phyloP scores from a whole-genome alignment of 2,113 vertebrate species.

The Phycodurus eques region DNA sequence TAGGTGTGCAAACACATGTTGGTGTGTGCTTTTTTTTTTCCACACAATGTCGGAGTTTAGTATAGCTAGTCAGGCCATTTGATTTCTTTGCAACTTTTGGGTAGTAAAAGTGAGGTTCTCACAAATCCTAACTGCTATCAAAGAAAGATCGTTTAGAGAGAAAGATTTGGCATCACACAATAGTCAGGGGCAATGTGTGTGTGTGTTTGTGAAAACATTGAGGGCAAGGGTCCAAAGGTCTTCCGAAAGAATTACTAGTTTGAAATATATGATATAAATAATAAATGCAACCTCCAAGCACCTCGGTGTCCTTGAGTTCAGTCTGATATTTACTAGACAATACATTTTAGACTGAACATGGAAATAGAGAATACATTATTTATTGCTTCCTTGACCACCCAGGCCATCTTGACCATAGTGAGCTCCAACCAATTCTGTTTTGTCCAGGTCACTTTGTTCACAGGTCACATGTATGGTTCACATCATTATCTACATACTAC shows the following conservation, averaged over 20 bases:
- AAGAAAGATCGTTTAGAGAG: background rate
- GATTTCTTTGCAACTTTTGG: too few species aligned
- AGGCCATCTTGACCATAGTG: background rate
- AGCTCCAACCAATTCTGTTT: background rate
- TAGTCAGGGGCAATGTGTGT: background rate
- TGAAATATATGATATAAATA: slow-evolving; percentile 2
- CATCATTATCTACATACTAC: too few species aligned
- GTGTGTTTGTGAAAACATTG: background rate
- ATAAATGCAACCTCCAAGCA: background rate
- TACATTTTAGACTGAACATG: background rate
- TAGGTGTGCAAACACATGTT: too few species aligned
- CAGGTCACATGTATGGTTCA: too few species aligned
- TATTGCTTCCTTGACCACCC: background rate
- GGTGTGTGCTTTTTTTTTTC: too few species aligned
- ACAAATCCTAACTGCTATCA: background rate
- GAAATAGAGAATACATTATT: background rate
- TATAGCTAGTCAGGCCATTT: too few species aligned
- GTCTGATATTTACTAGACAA: background rate
- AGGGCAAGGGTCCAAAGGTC: background rate
- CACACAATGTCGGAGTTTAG: too few species aligned
- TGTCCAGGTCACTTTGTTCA: background rate
- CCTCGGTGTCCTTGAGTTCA: background rate
- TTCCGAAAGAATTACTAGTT: background rate
- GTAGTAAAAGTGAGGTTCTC: too few species aligned
- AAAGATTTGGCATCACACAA: too few species aligned